Evolutionary conservation across 2,113 vertebrate genomes (phyloP), one percentile per base, ranked within the genome.

Genomic region (Chaetops frenatus): DNA sequence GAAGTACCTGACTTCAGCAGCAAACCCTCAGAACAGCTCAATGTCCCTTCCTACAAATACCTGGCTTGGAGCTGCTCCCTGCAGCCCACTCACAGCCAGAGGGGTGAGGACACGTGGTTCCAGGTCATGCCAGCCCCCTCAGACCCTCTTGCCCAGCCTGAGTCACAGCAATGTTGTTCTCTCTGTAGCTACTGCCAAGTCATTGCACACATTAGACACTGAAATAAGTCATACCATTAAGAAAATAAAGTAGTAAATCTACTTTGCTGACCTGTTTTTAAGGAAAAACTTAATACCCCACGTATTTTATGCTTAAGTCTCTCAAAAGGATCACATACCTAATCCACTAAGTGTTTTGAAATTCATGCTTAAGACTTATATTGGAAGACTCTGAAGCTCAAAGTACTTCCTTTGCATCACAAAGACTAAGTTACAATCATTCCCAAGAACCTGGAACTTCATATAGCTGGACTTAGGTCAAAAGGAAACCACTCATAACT

Each of bases 381-480:
- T 47, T 23, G n/a, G 27, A 82, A 80, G 31, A 58, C 25, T 71
- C 19, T 35, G 35, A 94, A 66, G 54, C 36, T 81, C 67, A 19
- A 54, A 48, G 56, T 65, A 70, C 19, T 77, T 45, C 56, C 50
- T 73, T 40, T 73, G n/a, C 42, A 91, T 28, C n/a, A 12, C 35
- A 87, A 78, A 78, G 33, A 54, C 33, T 31, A 69, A 76, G 35
- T 18, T 53, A 56, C 10, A 88, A 35, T 28, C 1, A 51, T 15
- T 83, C 78, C 83, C 71, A 93, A 89, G 44, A 71, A 86, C 28
- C 31, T 77, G 79, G 23, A 94, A 82, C 22, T 47, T 77, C 38
- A 62, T 24, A 6, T 2, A 90, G 38, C 33, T 80, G 64, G 47
- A 54, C 62, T 90, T 58, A n/a, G 22, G 53, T 66, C 70, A 54